phyloP scores from a whole-genome alignment of 2,888 invertebrate species.

The Brachypterus glaber region DNA sequence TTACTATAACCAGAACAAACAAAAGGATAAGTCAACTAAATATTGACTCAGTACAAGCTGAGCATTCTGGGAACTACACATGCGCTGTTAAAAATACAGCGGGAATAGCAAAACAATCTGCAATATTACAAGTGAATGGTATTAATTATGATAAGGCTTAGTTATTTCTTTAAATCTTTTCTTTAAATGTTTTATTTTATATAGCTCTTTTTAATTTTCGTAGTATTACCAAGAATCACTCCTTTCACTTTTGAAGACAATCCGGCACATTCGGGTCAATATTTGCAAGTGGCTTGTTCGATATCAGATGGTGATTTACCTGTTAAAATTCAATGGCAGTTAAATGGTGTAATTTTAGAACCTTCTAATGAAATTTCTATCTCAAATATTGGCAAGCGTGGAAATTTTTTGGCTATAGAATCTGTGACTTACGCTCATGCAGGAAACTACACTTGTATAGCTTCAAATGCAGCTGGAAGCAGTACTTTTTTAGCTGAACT shows the following conservation, averaged over 20 bases:
- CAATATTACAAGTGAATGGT: slow-evolving; percentile 48
- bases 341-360: slow-evolving; percentile 42
- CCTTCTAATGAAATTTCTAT: slow-evolving; percentile 29
- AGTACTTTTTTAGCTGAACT: slow-evolving; percentile 37
- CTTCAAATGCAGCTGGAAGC: slow-evolving; percentile 38
- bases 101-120: slow-evolving; percentile 42
- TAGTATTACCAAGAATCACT: slow-evolving; percentile 56
- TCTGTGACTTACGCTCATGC: slow-evolving; percentile 57
- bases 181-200: slow-evolving; percentile 3
- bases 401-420: slow-evolving; percentile 53
- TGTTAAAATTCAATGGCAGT: slow-evolving; percentile 51
- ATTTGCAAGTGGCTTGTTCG: slow-evolving; percentile 53
- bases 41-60: slow-evolving; percentile 46
- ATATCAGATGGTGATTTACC: slow-evolving; percentile 56
- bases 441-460: slow-evolving; percentile 67
- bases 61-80: slow-evolving; percentile 49
- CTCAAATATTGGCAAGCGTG: slow-evolving; percentile 36
- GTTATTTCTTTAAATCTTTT: slow-evolving; percentile 3
- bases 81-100: slow-evolving; percentile 47
- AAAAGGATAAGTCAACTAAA: slow-evolving; percentile 53
- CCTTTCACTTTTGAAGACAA: slow-evolving; percentile 58
- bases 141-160: slow-evolving; percentile 10
- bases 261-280: slow-evolving; percentile 51
- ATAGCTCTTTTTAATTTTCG: slow-evolving; percentile 6
- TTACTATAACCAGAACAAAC: slow-evolving; percentile 36